Evolutionary conservation across 1,140 invertebrate genomes (phyloP).

Genomic region (Drosophila parabipectinata): DNA sequence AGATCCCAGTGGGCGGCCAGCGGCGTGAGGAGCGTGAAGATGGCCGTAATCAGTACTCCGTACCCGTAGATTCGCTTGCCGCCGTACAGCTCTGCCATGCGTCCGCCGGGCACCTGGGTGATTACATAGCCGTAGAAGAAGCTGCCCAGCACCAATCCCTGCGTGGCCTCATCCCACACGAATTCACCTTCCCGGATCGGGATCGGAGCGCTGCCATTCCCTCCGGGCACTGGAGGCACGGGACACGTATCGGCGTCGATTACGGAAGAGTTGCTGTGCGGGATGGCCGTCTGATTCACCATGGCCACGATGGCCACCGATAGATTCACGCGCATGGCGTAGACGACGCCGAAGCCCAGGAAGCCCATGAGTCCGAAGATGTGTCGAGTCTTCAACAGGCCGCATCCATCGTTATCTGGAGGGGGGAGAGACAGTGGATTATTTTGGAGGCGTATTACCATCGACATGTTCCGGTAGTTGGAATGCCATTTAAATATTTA

Average conservation of each 20-base stretch:
- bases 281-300: constrained; percentile 91
- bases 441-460: constrained; percentile 27
- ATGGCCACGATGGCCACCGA: constrained; percentile 97
- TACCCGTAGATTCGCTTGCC: constrained; percentile 92
- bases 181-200: constrained; percentile 88
- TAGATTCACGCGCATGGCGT: constrained; percentile 96
- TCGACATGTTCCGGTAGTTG: constrained; percentile 1
- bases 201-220: constrained; percentile 84
- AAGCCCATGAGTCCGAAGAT: constrained; percentile 92
- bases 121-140: constrained; percentile 95
- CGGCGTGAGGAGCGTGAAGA: constrained; percentile 91
- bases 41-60: constrained; percentile 90
- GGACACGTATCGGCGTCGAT: constrained; percentile 86
- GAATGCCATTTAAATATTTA: neutral
- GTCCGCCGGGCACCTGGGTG: constrained; percentile 94
- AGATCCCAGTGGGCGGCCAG: constrained; percentile 89
- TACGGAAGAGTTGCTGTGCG: constrained; percentile 85
- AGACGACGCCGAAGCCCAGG: constrained; percentile 92
- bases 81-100: constrained; percentile 91
- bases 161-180: constrained; percentile 90
- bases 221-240: constrained; percentile 65
- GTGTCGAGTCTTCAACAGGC: constrained; percentile 87
- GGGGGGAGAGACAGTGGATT: neutral
- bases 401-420: constrained; percentile 4
- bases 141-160: constrained; percentile 92